These are phyloP conservation scores for Drosophila nikananu DNA, from an alignment of 1,140 invertebrate genomes.

Conservation along the genomic window DNA sequence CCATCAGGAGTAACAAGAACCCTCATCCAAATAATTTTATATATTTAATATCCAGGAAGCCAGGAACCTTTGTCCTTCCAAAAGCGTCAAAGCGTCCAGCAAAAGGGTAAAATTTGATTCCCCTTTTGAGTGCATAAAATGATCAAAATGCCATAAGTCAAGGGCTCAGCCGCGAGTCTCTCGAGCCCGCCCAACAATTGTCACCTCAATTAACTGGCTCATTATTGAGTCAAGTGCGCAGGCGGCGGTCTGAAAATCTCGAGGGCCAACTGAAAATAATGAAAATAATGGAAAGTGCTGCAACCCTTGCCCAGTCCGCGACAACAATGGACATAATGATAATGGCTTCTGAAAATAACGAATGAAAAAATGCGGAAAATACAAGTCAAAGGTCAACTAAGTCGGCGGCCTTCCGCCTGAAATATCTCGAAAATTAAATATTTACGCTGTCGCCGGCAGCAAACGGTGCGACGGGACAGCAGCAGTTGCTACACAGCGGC, in stretches of 20 bases:
- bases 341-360: constrained; percentile 51
- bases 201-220: constrained; percentile 81
- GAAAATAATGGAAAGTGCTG: constrained; percentile 48
- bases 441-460: constrained; percentile 68
- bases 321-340: constrained; percentile 60
- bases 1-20: constrained; percentile 3
- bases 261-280: constrained; percentile 39
- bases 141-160: constrained; percentile 77
- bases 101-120: constrained; percentile 35
- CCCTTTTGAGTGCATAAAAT: constrained; percentile 65
- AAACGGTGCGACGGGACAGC: constrained; percentile 31
- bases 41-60: neutral
- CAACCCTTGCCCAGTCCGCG: constrained; percentile 20
- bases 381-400: constrained; percentile 67
- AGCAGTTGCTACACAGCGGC: constrained; percentile 39
- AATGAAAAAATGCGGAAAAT: constrained; percentile 34
- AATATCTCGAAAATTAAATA: constrained; percentile 80
- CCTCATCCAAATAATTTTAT: constrained; percentile 10
- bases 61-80: constrained; percentile 36
- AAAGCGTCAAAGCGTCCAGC: constrained; percentile 59
- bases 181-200: constrained; percentile 60
- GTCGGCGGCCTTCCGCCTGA: constrained; percentile 59
- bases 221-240: constrained; percentile 71
- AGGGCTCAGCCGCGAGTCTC: constrained; percentile 32
- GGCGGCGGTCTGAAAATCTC: constrained; percentile 34